phyloP scores from a whole-genome alignment of 2,797 vertebrate genomes.

The Lacerta agilis region DNA sequence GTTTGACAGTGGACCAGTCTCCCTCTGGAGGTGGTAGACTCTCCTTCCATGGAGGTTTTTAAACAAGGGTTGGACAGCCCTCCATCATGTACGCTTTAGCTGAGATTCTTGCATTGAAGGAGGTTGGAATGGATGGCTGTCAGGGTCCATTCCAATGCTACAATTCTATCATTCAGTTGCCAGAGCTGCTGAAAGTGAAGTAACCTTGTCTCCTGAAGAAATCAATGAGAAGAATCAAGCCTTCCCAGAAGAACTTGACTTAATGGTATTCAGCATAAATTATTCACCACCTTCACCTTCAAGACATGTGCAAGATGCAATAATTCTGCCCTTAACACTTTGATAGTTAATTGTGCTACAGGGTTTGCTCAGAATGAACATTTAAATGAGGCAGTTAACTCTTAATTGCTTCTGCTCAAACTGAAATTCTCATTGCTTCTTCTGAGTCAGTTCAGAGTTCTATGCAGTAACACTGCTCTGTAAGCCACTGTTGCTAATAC shows the following conservation, averaged over 20 bases:
- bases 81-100: too few species aligned
- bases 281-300: constrained; percentile 12
- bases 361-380: constrained; percentile 8
- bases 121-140: too few species aligned
- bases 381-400: constrained; percentile 24
- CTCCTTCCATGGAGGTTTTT: too few species aligned
- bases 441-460: background rate
- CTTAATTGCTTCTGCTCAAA: background rate
- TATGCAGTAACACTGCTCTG: background rate
- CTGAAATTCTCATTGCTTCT: background rate
- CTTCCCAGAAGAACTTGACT: constrained; percentile 41
- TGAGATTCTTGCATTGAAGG: too few species aligned
- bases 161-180: background rate
- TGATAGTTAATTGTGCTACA: constrained; percentile 17
- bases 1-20: too few species aligned
- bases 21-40: too few species aligned
- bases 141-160: background rate
- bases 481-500: too few species aligned
- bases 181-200: background rate
- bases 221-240: constrained; percentile 24
- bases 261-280: constrained; percentile 41
- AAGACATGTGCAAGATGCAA: background rate
- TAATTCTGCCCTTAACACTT: background rate
- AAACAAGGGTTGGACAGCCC: too few species aligned
- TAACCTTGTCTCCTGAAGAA: constrained; percentile 29